Evolutionary conservation across 2,113 vertebrate genomes (phyloP).

Genomic region (Anguilla japonica): DNA sequence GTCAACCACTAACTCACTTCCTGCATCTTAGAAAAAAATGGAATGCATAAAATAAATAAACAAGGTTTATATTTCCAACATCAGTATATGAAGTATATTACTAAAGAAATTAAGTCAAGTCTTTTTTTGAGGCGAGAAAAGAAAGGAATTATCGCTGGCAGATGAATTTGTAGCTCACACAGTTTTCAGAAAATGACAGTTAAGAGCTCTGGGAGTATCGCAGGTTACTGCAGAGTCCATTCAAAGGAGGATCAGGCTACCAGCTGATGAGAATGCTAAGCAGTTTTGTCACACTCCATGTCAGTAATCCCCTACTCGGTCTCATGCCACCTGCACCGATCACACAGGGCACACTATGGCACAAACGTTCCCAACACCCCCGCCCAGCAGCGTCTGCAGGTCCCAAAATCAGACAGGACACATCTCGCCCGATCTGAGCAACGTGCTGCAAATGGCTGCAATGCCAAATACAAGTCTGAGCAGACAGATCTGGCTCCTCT

Average conservation of each 20-base stretch:
- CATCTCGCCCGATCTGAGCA: neutral
- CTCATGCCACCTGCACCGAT: conserved; percentile 49
- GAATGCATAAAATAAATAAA: too few species aligned
- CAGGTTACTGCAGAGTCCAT: neutral
- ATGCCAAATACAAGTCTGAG: neutral
- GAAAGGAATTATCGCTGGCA: too few species aligned
- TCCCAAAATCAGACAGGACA: conserved; percentile 3
- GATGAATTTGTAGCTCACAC: too few species aligned
- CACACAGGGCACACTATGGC: conserved; percentile 44
- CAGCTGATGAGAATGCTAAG: conserved; percentile 61
- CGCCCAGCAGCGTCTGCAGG: conserved; percentile 4
- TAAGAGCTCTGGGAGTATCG: too few species aligned
- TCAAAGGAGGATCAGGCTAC: conserved; percentile 5
- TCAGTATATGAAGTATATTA: too few species aligned
- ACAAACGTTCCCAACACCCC: conserved; percentile 4
- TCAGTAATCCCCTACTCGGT: conserved; percentile 44
- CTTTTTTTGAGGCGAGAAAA: too few species aligned
- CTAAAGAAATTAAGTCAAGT: too few species aligned
- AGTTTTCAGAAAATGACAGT: too few species aligned
- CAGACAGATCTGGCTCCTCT: neutral
- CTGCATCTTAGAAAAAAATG: too few species aligned
- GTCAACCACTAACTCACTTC: too few species aligned
- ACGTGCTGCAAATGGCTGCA: neutral
- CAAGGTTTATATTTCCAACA: too few species aligned
- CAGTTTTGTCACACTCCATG: conserved; percentile 67